A percentile compares a stretch with the other conserved stretches of the same genome.
Evolutionary conservation across 2,797 vertebrate genomes (phyloP).

Genomic region (Sebastes kiyomatsui): DNA sequence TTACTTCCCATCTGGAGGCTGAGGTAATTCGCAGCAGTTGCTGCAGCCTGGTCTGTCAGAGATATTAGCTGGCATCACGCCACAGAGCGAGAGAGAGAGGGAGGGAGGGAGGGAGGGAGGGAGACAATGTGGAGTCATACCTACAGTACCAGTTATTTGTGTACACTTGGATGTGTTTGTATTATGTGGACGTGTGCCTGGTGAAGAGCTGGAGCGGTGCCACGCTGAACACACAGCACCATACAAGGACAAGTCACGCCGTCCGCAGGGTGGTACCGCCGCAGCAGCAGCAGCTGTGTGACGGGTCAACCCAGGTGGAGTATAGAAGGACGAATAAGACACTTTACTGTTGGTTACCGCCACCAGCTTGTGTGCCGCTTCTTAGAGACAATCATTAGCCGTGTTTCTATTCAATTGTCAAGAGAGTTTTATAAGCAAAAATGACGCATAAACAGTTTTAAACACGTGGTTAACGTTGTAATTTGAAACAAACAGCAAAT

Average conservation of each 20-base stretch:
- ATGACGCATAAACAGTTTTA: too few species aligned
- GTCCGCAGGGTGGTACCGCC: neutral
- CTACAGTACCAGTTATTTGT: constrained; percentile 33
- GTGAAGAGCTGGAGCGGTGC: constrained; percentile 33
- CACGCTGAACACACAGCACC: constrained; percentile 45
- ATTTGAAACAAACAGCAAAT: too few species aligned
- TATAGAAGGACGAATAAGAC: neutral
- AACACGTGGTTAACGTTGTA: too few species aligned
- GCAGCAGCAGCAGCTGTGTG: neutral
- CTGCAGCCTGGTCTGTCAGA: constrained; percentile 36
- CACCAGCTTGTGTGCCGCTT: neutral
- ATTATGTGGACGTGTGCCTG: constrained; percentile 23
- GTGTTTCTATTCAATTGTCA: too few species aligned
- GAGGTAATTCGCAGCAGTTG: constrained; percentile 34
- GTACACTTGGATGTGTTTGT: constrained; percentile 29
- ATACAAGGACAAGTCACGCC: constrained; percentile 61
- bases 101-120: neutral
- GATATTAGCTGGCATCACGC: constrained; percentile 39
- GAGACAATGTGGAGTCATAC: constrained; percentile 41
- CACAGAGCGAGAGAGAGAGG: neutral
- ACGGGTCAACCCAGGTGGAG: neutral
- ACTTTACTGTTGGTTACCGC: too few species aligned
- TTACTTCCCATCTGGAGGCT: constrained; percentile 33
- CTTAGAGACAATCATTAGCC: too few species aligned
- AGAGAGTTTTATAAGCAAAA: too few species aligned